Base-by-base conservation (phyloP, 2,888 invertebrate genomes). In the Himalopsyche kuldschensis region DNA sequence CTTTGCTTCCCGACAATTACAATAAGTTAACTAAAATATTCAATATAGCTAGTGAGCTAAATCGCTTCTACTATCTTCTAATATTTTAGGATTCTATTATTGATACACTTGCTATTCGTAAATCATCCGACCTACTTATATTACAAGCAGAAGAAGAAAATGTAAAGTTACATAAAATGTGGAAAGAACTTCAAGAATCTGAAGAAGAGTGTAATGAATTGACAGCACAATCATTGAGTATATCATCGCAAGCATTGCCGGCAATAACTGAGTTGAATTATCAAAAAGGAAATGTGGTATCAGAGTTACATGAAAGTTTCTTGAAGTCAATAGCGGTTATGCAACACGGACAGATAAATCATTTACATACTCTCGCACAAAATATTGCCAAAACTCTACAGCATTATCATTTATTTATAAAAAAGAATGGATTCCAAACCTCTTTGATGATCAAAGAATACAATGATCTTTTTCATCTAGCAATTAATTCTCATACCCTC, bases 401-500 rank as follows among this genome's bases (percentile, higher is more conserved):
- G 84, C 92, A 93, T 80, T 91, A 94, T 69, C 94, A 93, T 87
- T 88, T 93, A 17, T 92, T 93, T 0, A 89, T 95, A 5, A 91
- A 92, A 87, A 94, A 93, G 0, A 92, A 93, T 83, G 93, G 93
- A 31, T 91, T 92, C 80, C 90, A 92, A 1, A 93, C 94, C 0
- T 92, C 93, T 0, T 89, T 91, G 0, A 89, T 94, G 87, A 92
- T 91, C 0, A 88, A 89, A 0, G 92, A 94, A 85, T 95, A 94
- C 86, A 88, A 93, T 32, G 92, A 93, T 8, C 87, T 95, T 0
- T 91, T 94, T 87, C 93, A 92, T 85, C 91, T 92, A 84, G 90
- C 93, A 0, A 94, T 94, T 87, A 93, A 93, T 0, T 91, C 92
- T 0, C 93, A 93, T 87, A 91, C 91, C 41, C 93, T 95, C 17